Base-by-base conservation (phyloP, 2,113 vertebrate genomes). In the Polypterus bichir region DNA sequence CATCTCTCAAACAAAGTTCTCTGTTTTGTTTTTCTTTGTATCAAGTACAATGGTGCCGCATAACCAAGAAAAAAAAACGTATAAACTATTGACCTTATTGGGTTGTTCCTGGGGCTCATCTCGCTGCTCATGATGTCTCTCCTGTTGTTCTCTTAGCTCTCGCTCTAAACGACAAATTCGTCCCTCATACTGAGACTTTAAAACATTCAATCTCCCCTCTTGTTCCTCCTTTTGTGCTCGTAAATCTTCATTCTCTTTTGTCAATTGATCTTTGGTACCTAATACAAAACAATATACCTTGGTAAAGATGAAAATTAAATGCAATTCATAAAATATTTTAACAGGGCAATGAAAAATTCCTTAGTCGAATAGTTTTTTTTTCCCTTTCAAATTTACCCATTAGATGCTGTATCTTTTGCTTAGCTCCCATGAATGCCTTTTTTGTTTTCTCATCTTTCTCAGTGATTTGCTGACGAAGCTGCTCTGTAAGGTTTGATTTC, bases 371-470 rank as follows among this genome's bases (percentile, higher is more conserved):
- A 27, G 1, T 27, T 27, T 27, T 27, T 27, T 27, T 27, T 10
- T 4, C 51, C 51, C 9, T 27, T 9, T 8, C 10, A 55, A 2
- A 27, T 68, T 76, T 74, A 94, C 96, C 78, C 54, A 81, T 73
- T 66, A 97, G 81, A 57, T 92, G 92, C 62, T 77, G 84, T 73
- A 97, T 92, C 73, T 90, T 97, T 82, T 97, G 92, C 67, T 89
- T 97, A 63, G 93, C 96, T 3, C 73, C 85, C 65, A 94, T 68
- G 5, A 99, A 77, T 0, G 90, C 88, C 75, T 98, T 99, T 70
- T 86, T 89, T 1, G 91, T 96, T 70, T 97, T 97, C 54, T 97
- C 96, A 9, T 97, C 94, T 72, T 97, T 98, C 61, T 98, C 93
- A 0, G 83, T 71, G 62, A 94, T 88, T 74, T 97, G 93, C 64